Base-by-base conservation (phyloP, 1,140 invertebrate species). In the Caenorhabditis inopinata region DNA sequence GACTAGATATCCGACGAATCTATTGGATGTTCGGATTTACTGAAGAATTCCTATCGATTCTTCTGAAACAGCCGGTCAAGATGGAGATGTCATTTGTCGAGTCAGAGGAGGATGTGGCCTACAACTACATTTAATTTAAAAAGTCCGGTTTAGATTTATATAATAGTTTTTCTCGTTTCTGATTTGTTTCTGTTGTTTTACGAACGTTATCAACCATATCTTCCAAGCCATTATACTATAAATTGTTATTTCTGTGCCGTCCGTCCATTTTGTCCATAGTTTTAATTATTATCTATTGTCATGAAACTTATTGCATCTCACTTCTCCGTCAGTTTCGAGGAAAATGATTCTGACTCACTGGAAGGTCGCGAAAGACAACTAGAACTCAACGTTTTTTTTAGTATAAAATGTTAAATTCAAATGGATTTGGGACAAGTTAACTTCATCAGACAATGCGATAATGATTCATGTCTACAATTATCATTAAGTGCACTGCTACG, bases 21-120 rank as follows among this genome's bases (percentile, higher is more conserved):
- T 87, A 87, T 73, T 87, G 87, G 87, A 82, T 87, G 78, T 87
- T 84, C 47, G 86, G 86, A 12, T 87, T 88, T 79, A 81, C 83
- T 11, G 86, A 87, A 81, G 86, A 87, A 74, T 81, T 87, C 45
- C 74, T 87, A 14, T 86, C 87, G 11, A 78, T 86, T 25, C 74
- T 89, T 27, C 77, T 87, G 27, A 87, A 87, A 51, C 86, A 87
- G 45, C 86, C 86, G 49, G 85, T 88, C 9, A 87, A 86, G 68
- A 42, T 87, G 16, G 86, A 87, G 73, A 18, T 87, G 23, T 82
- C 88, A 62, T 88, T 88, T 80, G 85, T 87, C n/a, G 80, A 81
- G 29, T 62, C 74, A 18, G 83, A 88, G 58, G 48, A 84, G 16
- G 83, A 84, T 12, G 47, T 87, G 4, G 85, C 86, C 23, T 85